phyloP scores from a whole-genome alignment of 2,888 invertebrate genomes.

The Sycophila texana region DNA sequence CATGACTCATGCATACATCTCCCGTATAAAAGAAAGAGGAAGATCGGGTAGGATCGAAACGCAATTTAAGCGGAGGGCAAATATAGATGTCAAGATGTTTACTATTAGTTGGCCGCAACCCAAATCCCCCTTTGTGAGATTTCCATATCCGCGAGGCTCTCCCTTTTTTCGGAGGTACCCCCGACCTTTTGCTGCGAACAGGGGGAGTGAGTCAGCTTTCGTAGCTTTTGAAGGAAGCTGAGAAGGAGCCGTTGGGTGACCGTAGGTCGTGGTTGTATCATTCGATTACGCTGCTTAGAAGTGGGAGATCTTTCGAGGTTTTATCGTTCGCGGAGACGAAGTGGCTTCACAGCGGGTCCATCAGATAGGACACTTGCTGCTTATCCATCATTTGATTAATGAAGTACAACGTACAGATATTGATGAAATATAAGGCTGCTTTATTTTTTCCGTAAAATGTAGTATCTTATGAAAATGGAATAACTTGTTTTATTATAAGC shows the following conservation, averaged over 20 bases:
- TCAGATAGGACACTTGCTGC: too few species aligned
- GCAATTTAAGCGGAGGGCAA: constrained; percentile 69
- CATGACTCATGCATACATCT: not conserved
- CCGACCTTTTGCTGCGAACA: not conserved
- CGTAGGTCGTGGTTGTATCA: not conserved
- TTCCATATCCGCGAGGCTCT: constrained; percentile 61
- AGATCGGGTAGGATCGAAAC: constrained; percentile 61
- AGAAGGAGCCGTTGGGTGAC: too few species aligned
- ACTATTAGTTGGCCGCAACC: constrained; percentile 69
- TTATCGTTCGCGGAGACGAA: constrained; percentile 30
- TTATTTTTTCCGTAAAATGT: too few species aligned
- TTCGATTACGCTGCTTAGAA: constrained; percentile 43
- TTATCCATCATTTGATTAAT: too few species aligned
- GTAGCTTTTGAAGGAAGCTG: too few species aligned
- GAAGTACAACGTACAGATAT: too few species aligned
- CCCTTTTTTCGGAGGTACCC: not conserved
- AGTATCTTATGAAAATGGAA: too few species aligned
- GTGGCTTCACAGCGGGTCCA: not conserved
- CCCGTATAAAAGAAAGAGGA: constrained; percentile 37
- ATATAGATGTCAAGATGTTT: constrained; percentile 73
- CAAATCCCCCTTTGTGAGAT: constrained; percentile 64
- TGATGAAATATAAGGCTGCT: too few species aligned
- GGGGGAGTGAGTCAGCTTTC: not conserved
- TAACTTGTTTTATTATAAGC: too few species aligned
- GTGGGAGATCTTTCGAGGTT: not conserved